Evolutionary conservation across 2,888 invertebrate genomes (phyloP).

Genomic region (Polia nebulosa): DNA sequence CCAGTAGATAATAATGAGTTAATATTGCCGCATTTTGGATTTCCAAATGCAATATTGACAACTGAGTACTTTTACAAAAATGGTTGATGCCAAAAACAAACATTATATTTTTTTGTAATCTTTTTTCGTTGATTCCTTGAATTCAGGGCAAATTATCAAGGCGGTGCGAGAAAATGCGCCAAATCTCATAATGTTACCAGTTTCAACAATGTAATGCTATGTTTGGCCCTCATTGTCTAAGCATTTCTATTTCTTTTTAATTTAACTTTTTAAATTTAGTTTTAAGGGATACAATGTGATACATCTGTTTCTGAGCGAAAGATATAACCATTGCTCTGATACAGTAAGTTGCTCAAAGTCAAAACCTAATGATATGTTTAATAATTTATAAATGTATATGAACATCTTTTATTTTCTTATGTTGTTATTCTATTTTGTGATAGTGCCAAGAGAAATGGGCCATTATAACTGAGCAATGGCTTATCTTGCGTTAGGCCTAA

Average conservation of each 20-base stretch:
- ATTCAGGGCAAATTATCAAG: background rate
- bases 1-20: constrained; percentile 5
- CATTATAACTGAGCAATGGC: constrained; percentile 45
- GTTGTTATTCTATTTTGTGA: constrained; percentile 19
- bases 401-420: constrained; percentile 28
- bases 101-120: background rate
- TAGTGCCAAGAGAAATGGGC: constrained; percentile 8
- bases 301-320: constrained; percentile 65
- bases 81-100: constrained; percentile 29
- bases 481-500: constrained; percentile 53
- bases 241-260: constrained; percentile 25
- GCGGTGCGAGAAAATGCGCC: background rate
- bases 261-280: constrained; percentile 57
- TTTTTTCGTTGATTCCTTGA: background rate
- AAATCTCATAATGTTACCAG: background rate
- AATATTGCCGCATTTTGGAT: no score
- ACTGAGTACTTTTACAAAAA: background rate
- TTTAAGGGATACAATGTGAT: constrained; percentile 77
- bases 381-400: constrained; percentile 51
- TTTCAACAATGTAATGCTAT: background rate
- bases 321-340: constrained; percentile 66
- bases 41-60: background rate
- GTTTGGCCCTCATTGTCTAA: background rate
- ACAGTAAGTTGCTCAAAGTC: constrained; percentile 31
- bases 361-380: constrained; percentile 45